Base-by-base conservation (phyloP, 1,140 invertebrate species). In the Anoplophora glabripennis region DNA sequence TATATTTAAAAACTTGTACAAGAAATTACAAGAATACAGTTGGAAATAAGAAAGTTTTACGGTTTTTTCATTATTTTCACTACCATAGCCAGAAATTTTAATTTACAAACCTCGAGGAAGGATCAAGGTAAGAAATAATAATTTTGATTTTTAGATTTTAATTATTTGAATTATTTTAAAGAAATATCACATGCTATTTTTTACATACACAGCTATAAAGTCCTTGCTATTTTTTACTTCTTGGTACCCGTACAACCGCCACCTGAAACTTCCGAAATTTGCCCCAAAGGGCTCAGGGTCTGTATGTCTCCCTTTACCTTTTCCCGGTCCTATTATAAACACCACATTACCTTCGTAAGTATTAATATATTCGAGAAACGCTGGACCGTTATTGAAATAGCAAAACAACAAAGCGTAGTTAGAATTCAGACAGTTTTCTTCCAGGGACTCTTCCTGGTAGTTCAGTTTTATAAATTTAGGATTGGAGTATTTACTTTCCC, bases 361-460 rank as follows among this genome's bases (percentile, higher is more conserved):
- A 33, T 76, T 70, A n/a, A 89, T 69, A 67, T 90, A 90, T 7
- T 85, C 73, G 5, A 75, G 56, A 73, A 90, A 90, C 12, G 86
- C 86, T 5, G 53, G 35, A 1, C 81, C 79, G 61, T 88, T 84
- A 63, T 89, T 90, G 66, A 90, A 90, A 67, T 90, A 90, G 66
- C 87, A 90, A 69, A 90, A 90, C 18, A 90, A 65, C 46, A 89
- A 64, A 0, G 84, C 86, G 51, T 79, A 79, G n/a, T 74, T 70
- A 15, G 70, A 45, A 7, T 74, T 57, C 11, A 80, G 78, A 15
- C 66, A 33, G 1, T 73, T 55, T 21, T 74, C 63, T 41, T 76
- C 63, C 8, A 45, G 21, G 5, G 21, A 54, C 1, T 63, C 57
- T 44, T 72, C 57, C 4, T 75, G 67, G 58, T 77, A 82, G 28